Evolutionary conservation across 2,113 vertebrate species (phyloP).

Genomic region (Canis aureus): DNA sequence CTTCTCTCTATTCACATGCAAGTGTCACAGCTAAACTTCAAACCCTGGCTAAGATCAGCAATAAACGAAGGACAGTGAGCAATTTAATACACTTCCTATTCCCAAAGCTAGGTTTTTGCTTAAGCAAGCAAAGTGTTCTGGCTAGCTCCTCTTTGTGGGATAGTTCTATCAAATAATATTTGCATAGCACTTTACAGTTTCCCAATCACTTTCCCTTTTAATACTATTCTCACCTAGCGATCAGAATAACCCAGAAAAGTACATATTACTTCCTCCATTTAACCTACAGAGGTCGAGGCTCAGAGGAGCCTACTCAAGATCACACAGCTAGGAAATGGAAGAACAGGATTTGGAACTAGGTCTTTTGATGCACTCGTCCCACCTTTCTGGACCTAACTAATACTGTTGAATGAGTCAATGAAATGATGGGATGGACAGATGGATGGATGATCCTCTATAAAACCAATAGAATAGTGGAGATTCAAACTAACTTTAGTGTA

Average conservation of each 20-base stretch:
- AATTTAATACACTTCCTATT: background rate
- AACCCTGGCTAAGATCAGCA: background rate
- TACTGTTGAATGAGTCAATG: background rate
- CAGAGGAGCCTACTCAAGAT: background rate
- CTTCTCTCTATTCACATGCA: background rate
- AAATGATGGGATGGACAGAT: background rate
- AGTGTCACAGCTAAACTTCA: background rate
- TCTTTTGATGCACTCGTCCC: background rate
- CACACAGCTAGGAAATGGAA: background rate
- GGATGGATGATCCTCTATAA: background rate
- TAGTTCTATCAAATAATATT: background rate
- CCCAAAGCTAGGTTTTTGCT: background rate
- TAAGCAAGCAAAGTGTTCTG: conserved; percentile 13
- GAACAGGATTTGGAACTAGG: background rate
- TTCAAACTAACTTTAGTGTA: background rate
- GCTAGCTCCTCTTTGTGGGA: conserved; percentile 3
- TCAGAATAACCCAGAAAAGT: background rate
- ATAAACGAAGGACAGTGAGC: background rate
- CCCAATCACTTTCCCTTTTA: background rate
- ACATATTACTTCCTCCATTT: background rate
- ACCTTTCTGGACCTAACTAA: background rate
- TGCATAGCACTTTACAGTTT: conserved; percentile 3
- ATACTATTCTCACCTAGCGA: background rate
- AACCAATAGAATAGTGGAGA: background rate
- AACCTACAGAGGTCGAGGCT: background rate